These are phyloP conservation scores for Sesamia nonagrioides DNA, from an alignment of 1,140 invertebrate genomes.

Conservation along the genomic window DNA sequence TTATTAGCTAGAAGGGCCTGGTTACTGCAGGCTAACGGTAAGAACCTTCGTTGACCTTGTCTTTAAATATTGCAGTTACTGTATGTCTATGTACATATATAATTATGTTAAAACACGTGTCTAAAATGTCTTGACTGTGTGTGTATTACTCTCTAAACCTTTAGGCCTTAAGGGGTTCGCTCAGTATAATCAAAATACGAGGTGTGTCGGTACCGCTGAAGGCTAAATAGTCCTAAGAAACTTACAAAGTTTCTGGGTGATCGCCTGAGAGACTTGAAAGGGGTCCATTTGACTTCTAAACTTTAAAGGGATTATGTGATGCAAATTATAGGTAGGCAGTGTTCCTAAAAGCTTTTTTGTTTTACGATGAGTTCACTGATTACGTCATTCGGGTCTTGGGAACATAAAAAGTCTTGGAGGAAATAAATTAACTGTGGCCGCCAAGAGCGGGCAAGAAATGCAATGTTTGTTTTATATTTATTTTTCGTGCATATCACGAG, in stretches of 20 bases:
- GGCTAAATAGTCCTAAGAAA: conserved; percentile 13
- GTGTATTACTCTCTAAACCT: neutral
- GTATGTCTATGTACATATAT: neutral
- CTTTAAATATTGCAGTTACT: neutral
- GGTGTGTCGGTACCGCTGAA: neutral
- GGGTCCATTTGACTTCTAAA: conserved; percentile 20
- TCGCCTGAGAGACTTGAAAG: conserved; percentile 1
- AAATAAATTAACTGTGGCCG: conserved; percentile 4
- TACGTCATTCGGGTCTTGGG: conserved; percentile 16
- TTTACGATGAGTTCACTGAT: conserved; percentile 12
- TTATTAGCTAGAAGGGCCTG: conserved; percentile 24
- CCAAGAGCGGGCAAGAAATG: conserved; percentile 4
- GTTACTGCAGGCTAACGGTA: neutral
- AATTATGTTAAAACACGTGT: neutral
- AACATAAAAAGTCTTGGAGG: neutral
- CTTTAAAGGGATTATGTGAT: neutral
- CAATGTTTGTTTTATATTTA: conserved; percentile 4
- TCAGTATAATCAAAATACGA: conserved; percentile 17
- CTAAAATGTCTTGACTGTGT: neutral
- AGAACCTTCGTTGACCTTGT: conserved; percentile 1
- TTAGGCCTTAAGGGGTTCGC: neutral
- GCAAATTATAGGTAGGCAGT: neutral
- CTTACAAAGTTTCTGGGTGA: conserved; percentile 17
- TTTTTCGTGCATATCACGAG: neutral
- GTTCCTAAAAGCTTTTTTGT: conserved; percentile 11